Conservation (phyloP, 2,797 vertebrate species). For the Poecilia picta region DNA sequence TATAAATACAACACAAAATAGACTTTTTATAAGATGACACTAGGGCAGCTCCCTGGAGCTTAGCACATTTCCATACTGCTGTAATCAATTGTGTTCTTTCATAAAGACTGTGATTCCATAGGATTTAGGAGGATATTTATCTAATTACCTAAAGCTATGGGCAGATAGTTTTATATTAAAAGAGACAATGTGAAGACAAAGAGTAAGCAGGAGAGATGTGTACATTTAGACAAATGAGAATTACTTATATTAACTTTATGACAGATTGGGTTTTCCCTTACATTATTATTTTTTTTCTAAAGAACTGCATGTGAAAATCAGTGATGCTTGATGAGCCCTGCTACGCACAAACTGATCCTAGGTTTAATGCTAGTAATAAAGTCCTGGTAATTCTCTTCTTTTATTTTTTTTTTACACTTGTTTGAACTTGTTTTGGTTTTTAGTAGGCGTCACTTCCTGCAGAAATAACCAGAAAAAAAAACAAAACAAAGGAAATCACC, state of each 20-base stretch:
- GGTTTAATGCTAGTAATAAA: slow-evolving; percentile 82
- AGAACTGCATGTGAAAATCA: slow-evolving; percentile 81
- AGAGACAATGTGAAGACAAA: slow-evolving; percentile 70
- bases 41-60: slow-evolving; percentile 78
- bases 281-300: slow-evolving; percentile 64
- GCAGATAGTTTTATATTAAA: slow-evolving; percentile 81
- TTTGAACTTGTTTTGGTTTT: slow-evolving; percentile 19
- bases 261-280: slow-evolving; percentile 77
- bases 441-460: slow-evolving; percentile 85
- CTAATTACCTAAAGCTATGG: slow-evolving; percentile 76
- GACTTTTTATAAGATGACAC: slow-evolving; percentile 79
- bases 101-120: slow-evolving; percentile 85
- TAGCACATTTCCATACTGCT: slow-evolving; percentile 85
- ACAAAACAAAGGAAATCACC: slow-evolving; percentile 62
- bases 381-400: slow-evolving; percentile 74
- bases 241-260: slow-evolving; percentile 86
- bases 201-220: slow-evolving; percentile 83
- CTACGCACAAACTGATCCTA: slow-evolving; percentile 86
- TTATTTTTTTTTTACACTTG: neutral
- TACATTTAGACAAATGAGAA: slow-evolving; percentile 89
- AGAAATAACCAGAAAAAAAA: slow-evolving; percentile 74
- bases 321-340: slow-evolving; percentile 90
- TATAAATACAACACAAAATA: slow-evolving; percentile 70
- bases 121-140: slow-evolving; percentile 76
- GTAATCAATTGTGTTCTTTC: slow-evolving; percentile 78